Conservation (phyloP, 2,888 invertebrate genomes). For the Sylvicola cinctus region DNA sequence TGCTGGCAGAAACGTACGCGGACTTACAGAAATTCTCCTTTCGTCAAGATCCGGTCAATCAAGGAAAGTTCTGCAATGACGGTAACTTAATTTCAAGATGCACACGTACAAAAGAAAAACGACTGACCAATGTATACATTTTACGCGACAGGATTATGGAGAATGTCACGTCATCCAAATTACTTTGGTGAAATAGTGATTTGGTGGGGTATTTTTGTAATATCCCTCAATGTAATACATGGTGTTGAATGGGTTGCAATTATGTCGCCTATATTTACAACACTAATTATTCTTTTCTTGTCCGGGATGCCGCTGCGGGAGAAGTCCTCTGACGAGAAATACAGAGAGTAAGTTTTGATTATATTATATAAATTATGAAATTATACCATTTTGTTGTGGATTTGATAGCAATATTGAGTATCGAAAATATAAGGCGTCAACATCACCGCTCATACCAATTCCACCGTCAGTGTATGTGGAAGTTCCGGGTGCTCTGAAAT, state of each 20-base stretch:
- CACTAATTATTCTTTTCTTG: constrained; percentile 67
- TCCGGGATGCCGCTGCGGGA: constrained; percentile 81
- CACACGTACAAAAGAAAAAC: too few species aligned
- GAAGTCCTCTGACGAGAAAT: constrained; percentile 72
- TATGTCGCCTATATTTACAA: constrained; percentile 71
- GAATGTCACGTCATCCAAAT: constrained; percentile 77
- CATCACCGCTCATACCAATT: constrained; percentile 74
- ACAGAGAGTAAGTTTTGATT: constrained; percentile 45
- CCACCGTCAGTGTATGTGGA: constrained; percentile 75
- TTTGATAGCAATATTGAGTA: constrained; percentile 57
- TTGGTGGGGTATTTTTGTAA: constrained; percentile 87
- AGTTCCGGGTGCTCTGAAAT: constrained; percentile 65
- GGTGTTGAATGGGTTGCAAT: constrained; percentile 73
- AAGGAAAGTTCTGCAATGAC: constrained; percentile 83
- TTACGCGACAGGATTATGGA: constrained; percentile 45
- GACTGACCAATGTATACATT: background rate
- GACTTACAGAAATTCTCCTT: constrained; percentile 86
- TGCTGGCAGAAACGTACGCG: constrained; percentile 74
- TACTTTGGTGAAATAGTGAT: constrained; percentile 86
- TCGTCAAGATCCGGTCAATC: constrained; percentile 68
- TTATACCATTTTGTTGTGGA: constrained; percentile 6
- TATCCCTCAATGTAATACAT: constrained; percentile 67
- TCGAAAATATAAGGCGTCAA: constrained; percentile 68
- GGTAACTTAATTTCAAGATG: constrained; percentile 32
- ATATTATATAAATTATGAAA: background rate